Evolutionary conservation across 2,113 vertebrate genomes (phyloP).

Genomic region (Leuciscus idus): DNA sequence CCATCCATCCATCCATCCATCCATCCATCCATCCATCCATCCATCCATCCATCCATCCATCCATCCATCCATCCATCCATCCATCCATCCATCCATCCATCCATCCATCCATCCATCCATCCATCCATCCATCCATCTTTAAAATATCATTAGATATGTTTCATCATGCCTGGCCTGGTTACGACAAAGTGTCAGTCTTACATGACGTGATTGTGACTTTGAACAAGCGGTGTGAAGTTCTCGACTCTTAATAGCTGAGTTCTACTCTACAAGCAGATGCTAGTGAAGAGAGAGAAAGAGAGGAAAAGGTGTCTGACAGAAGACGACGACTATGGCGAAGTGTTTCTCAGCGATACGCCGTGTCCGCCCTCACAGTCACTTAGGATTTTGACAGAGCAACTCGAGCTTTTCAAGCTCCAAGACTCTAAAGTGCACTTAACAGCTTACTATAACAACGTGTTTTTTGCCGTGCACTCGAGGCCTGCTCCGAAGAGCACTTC

Average conservation of each 20-base stretch:
- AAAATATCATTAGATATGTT: too few species aligned
- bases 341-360: conserved; percentile 15
- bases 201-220: conserved; percentile 45
- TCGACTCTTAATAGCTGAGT: conserved; percentile 10
- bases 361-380: conserved; percentile 37
- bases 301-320: conserved; percentile 34
- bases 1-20: too few species aligned
- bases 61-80: too few species aligned
- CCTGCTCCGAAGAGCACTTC: conserved; percentile 14
- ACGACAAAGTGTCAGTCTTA: background rate
- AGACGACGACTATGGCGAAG: conserved; percentile 15
- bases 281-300: conserved; percentile 1
- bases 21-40: too few species aligned
- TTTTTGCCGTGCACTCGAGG: conserved; percentile 13
- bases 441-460: conserved; percentile 42
- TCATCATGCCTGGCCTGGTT: background rate
- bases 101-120: too few species aligned
- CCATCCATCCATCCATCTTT: too few species aligned
- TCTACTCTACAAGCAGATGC: background rate
- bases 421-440: conserved; percentile 46
- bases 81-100: too few species aligned
- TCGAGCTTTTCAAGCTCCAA: conserved; percentile 27
- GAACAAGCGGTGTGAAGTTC: conserved; percentile 48
- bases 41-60: too few species aligned
- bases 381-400: conserved; percentile 41